Evolutionary conservation across 1,140 invertebrate species (phyloP).

Genomic region (Bombus superbus): DNA sequence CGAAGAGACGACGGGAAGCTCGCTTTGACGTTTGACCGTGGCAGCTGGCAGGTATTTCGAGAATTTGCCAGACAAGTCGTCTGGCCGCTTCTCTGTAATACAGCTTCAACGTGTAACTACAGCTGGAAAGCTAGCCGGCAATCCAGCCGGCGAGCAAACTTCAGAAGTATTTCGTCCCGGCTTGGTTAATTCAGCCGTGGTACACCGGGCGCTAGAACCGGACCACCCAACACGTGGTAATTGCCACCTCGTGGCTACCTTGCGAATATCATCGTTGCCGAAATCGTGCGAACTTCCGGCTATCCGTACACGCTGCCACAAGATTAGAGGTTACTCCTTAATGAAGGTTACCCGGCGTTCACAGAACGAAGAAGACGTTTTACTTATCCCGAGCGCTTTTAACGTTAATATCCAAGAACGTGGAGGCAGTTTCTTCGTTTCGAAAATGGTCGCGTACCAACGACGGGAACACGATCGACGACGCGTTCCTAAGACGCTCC

Average conservation of each 20-base stretch:
- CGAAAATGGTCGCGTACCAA: neutral
- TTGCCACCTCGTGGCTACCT: constrained; percentile 50
- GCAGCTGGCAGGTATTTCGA: constrained; percentile 54
- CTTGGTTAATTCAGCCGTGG: constrained; percentile 15
- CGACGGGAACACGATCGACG: neutral
- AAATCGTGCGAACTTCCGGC: constrained; percentile 1
- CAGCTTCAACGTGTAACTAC: constrained; percentile 39
- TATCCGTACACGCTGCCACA: neutral
- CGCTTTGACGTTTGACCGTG: constrained; percentile 61
- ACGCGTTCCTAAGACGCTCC: neutral
- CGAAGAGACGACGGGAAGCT: constrained; percentile 12
- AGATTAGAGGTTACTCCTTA: constrained; percentile 33
- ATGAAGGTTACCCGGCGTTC: constrained; percentile 18
- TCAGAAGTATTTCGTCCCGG: constrained; percentile 46
- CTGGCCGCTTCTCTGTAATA: constrained; percentile 29
- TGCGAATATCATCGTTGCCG: constrained; percentile 32
- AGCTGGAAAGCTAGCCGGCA: constrained; percentile 29
- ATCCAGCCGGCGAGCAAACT: constrained; percentile 18
- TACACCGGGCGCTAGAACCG: neutral
- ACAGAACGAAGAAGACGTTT: neutral
- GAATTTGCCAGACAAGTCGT: constrained; percentile 53
- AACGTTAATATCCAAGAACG: neutral
- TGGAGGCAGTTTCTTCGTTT: neutral
- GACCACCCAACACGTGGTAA: constrained; percentile 41
- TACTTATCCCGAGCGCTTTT: neutral